These are phyloP conservation scores for Scomber japonicus DNA, from an alignment of 2,113 vertebrate genomes.

Conservation along the genomic window DNA sequence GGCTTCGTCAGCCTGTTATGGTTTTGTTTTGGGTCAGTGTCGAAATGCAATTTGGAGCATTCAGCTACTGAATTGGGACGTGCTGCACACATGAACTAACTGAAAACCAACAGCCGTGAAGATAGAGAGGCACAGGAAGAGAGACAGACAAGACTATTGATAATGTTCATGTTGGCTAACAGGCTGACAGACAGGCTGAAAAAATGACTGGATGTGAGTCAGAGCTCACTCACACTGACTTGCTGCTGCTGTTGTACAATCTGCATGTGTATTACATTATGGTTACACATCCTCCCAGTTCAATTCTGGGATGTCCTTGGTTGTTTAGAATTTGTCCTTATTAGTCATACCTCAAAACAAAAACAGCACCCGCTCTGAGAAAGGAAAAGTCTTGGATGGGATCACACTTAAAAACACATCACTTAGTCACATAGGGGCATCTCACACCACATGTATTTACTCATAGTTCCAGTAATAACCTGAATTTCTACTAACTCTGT, in stretches of 20 bases:
- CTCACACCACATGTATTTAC: constrained; percentile 6
- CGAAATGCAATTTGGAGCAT: not conserved
- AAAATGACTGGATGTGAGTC: constrained; percentile 54
- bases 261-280: constrained; percentile 21
- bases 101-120: constrained; percentile 3
- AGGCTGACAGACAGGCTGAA: not conserved
- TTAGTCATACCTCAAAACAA: constrained; percentile 26
- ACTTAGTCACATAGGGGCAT: constrained; percentile 48
- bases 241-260: not conserved
- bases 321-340: constrained; percentile 27
- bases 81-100: no score
- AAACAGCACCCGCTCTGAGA: constrained; percentile 3
- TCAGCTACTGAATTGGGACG: not conserved
- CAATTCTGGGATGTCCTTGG: constrained; percentile 9
- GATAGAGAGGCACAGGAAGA: constrained; percentile 37
- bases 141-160: constrained; percentile 36
- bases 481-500: constrained; percentile 2
- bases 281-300: not conserved
- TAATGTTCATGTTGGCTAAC: constrained; percentile 4
- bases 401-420: constrained; percentile 23
- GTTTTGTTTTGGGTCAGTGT: not conserved
- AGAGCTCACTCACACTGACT: not conserved
- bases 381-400: constrained; percentile 9
- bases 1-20: not conserved
- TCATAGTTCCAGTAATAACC: constrained; percentile 6